Evolutionary conservation across 2,113 vertebrate genomes (phyloP), one percentile per base, ranked within the genome.

Genomic region (Oncorhynchus nerka): DNA sequence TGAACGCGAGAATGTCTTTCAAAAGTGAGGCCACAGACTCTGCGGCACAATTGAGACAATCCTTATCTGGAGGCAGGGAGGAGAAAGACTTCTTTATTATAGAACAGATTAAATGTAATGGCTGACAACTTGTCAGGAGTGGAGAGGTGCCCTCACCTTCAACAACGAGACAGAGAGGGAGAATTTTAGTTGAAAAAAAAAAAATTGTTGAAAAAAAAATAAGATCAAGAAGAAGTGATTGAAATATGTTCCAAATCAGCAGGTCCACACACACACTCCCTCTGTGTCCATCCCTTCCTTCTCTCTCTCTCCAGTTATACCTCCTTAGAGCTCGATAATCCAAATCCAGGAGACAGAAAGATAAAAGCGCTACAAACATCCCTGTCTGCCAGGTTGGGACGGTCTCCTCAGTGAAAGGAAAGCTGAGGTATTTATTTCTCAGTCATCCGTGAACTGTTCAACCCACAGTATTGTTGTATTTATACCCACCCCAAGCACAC

Each of bases 371-470:
- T 12, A 70, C 39, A 59, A 26, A 71, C 51, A 1, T 66, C 9
- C 19, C 66, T 61, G 20, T 22, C 59, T 20, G 7, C 32, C 74
- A 16, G 34, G 77, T 12, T 67, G 34, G 73, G 12, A 19, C 61
- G 64, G 70, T 55, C 62, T 15, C 45, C 67, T n/a, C 26, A 34
- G 30, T 61, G 26, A 72, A 71, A 61, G 51, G 61, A 78, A 75
- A 20, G 22, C 20, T 45, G 68, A 24, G 24, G 62, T 70, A 68
- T 76, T 83, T 70, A 68, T 76, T 83, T 79, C 69, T 69, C 75
- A 79, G 70, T 49, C 83, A 72, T 70, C 55, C 22, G 39, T 75
- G 73, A 80, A 77, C 75, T 70, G 71, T 75, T 75, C 77, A 78
- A 57, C 74, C 48, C 45, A 68, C 28, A 66, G 30, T 20, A 66